Percentiles rank a stretch among this genome's conserved stretches.
Conservation (phyloP, 2,888 invertebrate genomes). For the Sympetrum striolatum region DNA sequence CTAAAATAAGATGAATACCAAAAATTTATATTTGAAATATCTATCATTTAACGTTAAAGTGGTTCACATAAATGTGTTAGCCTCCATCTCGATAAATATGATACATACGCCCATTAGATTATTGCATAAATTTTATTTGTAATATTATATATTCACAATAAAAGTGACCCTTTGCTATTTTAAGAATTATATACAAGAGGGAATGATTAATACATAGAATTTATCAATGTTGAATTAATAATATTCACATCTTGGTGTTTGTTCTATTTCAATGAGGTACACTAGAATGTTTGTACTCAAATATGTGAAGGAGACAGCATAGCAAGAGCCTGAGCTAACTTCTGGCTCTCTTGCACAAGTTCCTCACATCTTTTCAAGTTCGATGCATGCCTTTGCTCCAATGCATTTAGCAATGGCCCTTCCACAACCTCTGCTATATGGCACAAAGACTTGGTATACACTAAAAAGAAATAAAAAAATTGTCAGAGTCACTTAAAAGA, state of each 20-base stretch:
- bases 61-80: too few species aligned
- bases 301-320: neutral
- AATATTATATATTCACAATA: too few species aligned
- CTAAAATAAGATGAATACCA: too few species aligned
- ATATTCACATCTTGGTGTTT: neutral
- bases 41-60: too few species aligned
- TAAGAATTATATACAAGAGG: neutral
- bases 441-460: constrained; percentile 62
- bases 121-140: too few species aligned
- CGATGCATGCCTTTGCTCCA: constrained; percentile 55
- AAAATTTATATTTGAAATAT: too few species aligned
- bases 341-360: neutral
- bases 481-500: neutral
- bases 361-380: constrained; percentile 46
- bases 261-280: neutral
- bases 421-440: constrained; percentile 60
- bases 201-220: neutral
- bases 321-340: neutral
- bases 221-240: neutral
- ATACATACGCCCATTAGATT: too few species aligned
- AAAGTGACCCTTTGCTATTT: too few species aligned
- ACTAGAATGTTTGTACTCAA: neutral
- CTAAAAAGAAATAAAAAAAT: constrained; percentile 55
- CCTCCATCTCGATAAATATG: too few species aligned
- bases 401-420: constrained; percentile 56